These are phyloP conservation scores for Urocynchramus pylzowi DNA, from an alignment of 2,113 vertebrate genomes.

Conservation along the genomic window DNA sequence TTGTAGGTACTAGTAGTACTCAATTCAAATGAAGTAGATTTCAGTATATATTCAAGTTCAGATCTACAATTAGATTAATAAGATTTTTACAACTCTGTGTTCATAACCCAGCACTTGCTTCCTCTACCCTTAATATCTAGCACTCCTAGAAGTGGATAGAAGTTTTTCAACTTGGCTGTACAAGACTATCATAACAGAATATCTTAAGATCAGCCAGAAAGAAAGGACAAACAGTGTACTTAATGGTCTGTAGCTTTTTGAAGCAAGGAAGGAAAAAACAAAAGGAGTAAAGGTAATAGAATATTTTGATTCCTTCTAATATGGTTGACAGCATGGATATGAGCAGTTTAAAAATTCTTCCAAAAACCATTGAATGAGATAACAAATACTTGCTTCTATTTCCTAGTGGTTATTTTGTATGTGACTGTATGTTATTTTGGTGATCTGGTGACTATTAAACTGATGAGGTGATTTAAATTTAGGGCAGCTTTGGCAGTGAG, in stretches of 20 bases:
- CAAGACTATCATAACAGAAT: neutral
- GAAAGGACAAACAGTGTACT: neutral
- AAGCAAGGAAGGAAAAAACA: neutral
- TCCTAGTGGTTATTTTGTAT: neutral
- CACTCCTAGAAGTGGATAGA: neutral
- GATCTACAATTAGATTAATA: neutral
- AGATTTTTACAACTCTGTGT: neutral
- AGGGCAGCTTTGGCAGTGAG: neutral
- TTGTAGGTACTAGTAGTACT: neutral
- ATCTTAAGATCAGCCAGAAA: neutral
- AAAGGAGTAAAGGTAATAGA: neutral
- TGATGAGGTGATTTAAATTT: neutral
- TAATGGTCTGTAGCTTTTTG: neutral
- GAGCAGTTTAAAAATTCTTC: neutral
- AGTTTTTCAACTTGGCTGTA: neutral
- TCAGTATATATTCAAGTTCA: neutral
- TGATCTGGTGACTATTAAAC: neutral
- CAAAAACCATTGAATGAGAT: neutral
- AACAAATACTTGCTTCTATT: neutral
- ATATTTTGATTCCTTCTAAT: neutral
- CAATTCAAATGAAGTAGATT: neutral
- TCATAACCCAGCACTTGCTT: neutral
- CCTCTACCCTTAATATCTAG: neutral
- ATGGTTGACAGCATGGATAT: no score
- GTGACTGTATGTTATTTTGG: neutral